These are phyloP conservation scores for Hemitrygon akajei DNA, from an alignment of 2,797 vertebrate genomes.

Conservation along the genomic window DNA sequence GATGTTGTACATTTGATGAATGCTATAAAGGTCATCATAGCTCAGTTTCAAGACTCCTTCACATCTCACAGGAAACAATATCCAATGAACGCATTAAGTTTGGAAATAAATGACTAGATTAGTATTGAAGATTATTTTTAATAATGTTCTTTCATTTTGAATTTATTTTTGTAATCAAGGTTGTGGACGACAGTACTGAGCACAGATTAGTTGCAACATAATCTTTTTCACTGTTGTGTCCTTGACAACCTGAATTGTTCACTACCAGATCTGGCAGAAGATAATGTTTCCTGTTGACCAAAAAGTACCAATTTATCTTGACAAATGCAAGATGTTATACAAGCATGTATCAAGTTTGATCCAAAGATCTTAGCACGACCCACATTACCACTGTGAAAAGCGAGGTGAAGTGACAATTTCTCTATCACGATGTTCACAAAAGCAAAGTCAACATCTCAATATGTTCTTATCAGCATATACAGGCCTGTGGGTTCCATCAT, in stretches of 20 bases:
- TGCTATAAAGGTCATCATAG: neutral
- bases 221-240: neutral
- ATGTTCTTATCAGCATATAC: neutral
- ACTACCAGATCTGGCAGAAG: neutral
- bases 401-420: too few relatives aligned
- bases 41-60: neutral
- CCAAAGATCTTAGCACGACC: too few relatives aligned
- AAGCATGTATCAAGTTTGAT: neutral
- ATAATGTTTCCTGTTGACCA: neutral
- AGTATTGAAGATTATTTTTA: neutral
- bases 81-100: neutral
- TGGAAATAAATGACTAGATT: neutral
- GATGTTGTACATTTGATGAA: neutral
- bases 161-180: neutral
- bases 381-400: too few relatives aligned
- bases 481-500: neutral
- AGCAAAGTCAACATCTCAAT: too few relatives aligned
- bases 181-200: neutral
- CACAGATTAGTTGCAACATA: neutral
- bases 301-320: neutral
- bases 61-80: neutral
- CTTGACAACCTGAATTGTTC: neutral
- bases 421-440: too few relatives aligned
- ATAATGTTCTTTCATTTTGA: conserved; percentile 1
- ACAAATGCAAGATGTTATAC: neutral